These are phyloP conservation scores for Anoplius nigerrimus DNA, from an alignment of 2,888 invertebrate genomes.

Conservation along the genomic window DNA sequence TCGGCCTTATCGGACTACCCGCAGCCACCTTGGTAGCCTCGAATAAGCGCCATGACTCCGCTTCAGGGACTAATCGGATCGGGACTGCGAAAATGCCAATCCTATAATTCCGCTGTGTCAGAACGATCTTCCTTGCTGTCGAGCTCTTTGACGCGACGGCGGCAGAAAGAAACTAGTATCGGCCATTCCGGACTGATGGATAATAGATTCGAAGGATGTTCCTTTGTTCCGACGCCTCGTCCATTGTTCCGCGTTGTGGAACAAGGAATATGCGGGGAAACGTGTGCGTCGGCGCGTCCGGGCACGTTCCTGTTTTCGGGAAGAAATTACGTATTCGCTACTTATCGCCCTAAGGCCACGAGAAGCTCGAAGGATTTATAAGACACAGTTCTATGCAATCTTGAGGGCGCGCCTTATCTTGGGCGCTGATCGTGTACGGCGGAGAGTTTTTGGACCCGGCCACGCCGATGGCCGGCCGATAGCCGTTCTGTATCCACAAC, in stretches of 20 bases:
- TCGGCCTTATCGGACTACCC: conserved; percentile 46
- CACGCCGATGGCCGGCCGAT: background rate
- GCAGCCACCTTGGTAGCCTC: conserved; percentile 43
- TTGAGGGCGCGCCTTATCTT: background rate
- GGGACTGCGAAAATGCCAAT: conserved; percentile 42
- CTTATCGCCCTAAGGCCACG: no score
- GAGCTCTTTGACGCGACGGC: background rate
- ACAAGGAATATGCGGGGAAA: no score
- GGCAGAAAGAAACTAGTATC: background rate
- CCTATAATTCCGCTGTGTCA: conserved; percentile 34
- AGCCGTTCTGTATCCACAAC: background rate
- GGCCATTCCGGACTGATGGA: no score
- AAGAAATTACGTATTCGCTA: no score
- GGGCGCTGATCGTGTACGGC: background rate
- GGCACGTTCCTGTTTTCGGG: no score
- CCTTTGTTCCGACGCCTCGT: no score
- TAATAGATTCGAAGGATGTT: no score
- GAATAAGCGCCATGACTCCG: conserved; percentile 44
- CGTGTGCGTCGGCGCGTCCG: no score
- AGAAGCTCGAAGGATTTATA: no score
- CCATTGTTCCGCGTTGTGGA: no score
- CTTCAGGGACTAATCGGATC: conserved; percentile 53
- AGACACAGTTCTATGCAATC: no score
- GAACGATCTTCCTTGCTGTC: background rate
- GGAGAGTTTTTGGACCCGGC: conserved; percentile 2